These are phyloP conservation scores for Platycheirus rosarum DNA, from an alignment of 2,888 invertebrate genomes.

Conservation along the genomic window DNA sequence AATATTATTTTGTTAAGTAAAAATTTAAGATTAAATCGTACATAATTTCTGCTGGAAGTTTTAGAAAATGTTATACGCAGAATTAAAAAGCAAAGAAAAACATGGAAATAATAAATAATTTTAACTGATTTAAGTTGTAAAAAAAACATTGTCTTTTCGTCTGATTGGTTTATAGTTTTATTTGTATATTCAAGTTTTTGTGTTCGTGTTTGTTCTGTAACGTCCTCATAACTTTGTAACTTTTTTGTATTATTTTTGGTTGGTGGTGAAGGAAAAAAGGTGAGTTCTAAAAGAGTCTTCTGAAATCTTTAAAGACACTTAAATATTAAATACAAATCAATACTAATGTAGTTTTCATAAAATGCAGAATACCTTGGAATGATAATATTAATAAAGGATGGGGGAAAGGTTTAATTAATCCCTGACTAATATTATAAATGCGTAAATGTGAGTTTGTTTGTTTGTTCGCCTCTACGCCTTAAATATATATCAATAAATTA, in stretches of 20 bases:
- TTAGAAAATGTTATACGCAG: constrained; percentile 49
- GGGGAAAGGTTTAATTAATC: too few relatives aligned
- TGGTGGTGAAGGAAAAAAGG: constrained; percentile 40
- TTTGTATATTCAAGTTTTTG: constrained; percentile 3
- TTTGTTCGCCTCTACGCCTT: too few relatives aligned
- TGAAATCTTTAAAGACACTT: too few relatives aligned
- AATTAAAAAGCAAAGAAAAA: constrained; percentile 29
- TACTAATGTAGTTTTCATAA: too few relatives aligned
- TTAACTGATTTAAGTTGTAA: constrained; percentile 63
- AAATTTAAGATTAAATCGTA: constrained; percentile 28
- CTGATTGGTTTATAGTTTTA: not conserved
- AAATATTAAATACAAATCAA: too few relatives aligned
- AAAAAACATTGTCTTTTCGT: constrained; percentile 43
- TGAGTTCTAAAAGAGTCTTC: too few relatives aligned
- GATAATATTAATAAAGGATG: too few relatives aligned
- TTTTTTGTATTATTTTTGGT: constrained; percentile 8
- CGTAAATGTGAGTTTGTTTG: too few relatives aligned
- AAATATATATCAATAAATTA: too few relatives aligned
- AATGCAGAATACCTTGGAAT: too few relatives aligned
- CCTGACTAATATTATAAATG: too few relatives aligned
- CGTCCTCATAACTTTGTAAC: not conserved
- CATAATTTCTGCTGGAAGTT: constrained; percentile 46
- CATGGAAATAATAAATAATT: constrained; percentile 54
- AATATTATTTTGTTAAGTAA: constrained; percentile 43
- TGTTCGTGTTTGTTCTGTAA: constrained; percentile 19